These are phyloP conservation scores for Octopus sinensis DNA, from an alignment of 1,140 invertebrate genomes.

Conservation along the genomic window DNA sequence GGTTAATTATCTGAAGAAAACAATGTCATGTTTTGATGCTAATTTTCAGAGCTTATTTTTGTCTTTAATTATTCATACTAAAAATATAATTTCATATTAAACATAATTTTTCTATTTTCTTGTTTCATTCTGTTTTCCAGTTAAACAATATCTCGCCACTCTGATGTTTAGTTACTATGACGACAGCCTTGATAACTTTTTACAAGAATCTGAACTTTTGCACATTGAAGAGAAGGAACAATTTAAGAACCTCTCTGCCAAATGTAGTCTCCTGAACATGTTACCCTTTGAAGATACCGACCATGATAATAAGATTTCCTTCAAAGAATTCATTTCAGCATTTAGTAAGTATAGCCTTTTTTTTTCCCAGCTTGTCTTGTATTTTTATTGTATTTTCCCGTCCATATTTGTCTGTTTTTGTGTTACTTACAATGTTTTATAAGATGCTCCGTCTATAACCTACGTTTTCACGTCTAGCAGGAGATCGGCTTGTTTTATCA, in stretches of 20 bases:
- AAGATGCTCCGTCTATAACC: too few species aligned
- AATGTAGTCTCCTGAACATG: conserved; percentile 71
- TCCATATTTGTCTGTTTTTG: too few species aligned
- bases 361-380: not conserved
- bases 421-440: too few species aligned
- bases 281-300: conserved; percentile 70
- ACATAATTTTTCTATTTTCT: not conserved
- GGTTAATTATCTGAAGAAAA: too few species aligned
- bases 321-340: conserved; percentile 74
- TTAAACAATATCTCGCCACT: conserved; percentile 71
- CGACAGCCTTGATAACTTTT: conserved; percentile 69
- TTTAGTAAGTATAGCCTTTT: conserved; percentile 72
- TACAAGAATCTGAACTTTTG: conserved; percentile 68
- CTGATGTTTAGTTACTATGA: conserved; percentile 80
- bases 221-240: conserved; percentile 67
- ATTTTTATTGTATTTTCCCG: too few species aligned
- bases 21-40: not conserved
- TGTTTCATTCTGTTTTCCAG: not conserved
- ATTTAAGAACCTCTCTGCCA: conserved; percentile 65
- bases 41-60: not conserved
- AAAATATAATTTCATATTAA: not conserved
- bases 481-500: too few species aligned
- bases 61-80: not conserved
- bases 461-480: too few species aligned
- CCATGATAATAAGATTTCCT: conserved; percentile 67